These are phyloP conservation scores for Itoplectis maculator DNA, from an alignment of 2,888 invertebrate genomes.

Conservation along the genomic window DNA sequence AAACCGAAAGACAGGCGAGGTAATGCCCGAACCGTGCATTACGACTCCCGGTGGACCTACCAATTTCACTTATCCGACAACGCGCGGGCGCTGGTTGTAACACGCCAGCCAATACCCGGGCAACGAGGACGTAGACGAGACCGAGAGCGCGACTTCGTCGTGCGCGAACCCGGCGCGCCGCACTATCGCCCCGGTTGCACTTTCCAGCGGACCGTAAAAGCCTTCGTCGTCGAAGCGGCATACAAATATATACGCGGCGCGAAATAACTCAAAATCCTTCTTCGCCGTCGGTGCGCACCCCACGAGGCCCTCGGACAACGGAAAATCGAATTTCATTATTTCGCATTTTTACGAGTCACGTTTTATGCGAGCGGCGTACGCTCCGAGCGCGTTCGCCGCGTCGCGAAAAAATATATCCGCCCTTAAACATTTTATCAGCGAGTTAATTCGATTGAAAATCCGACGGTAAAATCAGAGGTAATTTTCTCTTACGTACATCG, in stretches of 20 bases:
- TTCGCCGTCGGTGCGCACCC: conserved; percentile 4
- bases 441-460: neutral
- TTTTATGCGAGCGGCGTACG: too few species aligned
- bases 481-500: neutral
- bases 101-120: conserved; percentile 21
- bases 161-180: conserved; percentile 35
- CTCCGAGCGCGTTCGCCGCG: too few species aligned
- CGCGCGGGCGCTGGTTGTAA: conserved; percentile 42
- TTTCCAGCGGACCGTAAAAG: conserved; percentile 57
- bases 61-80: conserved; percentile 78
- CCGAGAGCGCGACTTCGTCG: conserved; percentile 38
- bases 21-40: conserved; percentile 62
- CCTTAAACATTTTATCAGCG: neutral
- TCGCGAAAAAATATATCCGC: neutral
- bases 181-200: conserved; percentile 31
- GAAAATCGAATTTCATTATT: conserved; percentile 37
- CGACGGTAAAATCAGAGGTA: neutral
- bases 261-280: conserved; percentile 54
- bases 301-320: neutral
- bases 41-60: conserved; percentile 78
- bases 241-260: neutral
- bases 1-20: conserved; percentile 22
- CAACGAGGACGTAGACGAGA: conserved; percentile 62
- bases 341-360: conserved; percentile 27
- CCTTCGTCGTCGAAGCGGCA: conserved; percentile 46